Base-by-base conservation (phyloP, 2,113 vertebrate genomes). In the Apodemus speciosus region DNA sequence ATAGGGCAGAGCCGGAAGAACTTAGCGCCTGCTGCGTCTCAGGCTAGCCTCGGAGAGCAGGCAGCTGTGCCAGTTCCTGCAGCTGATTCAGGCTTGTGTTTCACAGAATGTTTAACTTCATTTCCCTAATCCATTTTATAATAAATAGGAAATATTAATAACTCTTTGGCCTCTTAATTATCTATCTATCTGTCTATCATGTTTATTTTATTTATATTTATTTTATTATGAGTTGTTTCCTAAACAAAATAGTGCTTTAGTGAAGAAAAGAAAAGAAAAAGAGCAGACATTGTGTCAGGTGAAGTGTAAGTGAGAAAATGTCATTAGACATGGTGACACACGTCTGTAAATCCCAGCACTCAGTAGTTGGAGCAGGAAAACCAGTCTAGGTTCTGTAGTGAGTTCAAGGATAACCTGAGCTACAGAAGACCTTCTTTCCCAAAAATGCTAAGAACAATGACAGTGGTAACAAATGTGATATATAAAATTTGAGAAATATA, bases 111-210 rank as follows among this genome's bases (percentile, higher is more conserved):
- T 46, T 79, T 25, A 76, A 35, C 60, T 56, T 86, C 46, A 25
- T 73, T 89, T 94, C 73, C n/a, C 64, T 68, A 60, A 15, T 90
- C 40, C 91, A 23, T 75, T 95, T 86, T 92, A 92, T 68, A 91
- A 92, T 88, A 72, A 21, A 40, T 38, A 51, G 58, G 38, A 89
- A 92, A 84, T 79, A 75, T 92, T 32, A 79, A 15, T 75, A 49
- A 71, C 72, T 56, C 30, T 43, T 89, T 92, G 62, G 9, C 4
- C 58, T 79, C 51, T 11, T 64, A 53, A 0, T 95, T 88, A 60
- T 38, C 90, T 32, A 32, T 66, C 62, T 66, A 68, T 68, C 64
- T 68, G 18, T 35, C 32, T 68, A 35, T 68, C 64, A 27, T 27
- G 62, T 64, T 64, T 64, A 64, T 64, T 64, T 93, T 85, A 83